Evolutionary conservation across 2,113 vertebrate species (phyloP), one percentile per base, ranked within the genome.

Genomic region (Psilopogon haemacephalus): DNA sequence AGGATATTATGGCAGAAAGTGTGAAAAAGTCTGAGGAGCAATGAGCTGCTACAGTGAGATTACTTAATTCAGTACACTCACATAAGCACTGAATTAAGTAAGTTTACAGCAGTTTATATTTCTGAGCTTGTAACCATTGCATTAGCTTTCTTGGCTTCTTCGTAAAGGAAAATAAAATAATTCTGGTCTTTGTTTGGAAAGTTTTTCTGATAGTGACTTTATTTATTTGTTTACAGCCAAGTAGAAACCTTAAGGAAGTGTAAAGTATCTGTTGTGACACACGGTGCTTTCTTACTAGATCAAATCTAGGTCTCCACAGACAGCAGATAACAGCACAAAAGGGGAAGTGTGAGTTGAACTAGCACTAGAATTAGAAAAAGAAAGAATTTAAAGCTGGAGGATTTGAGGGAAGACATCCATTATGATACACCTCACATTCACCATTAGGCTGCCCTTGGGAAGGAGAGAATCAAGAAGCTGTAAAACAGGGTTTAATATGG

Each of bases 161-260:
- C 78, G 56, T 88, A 84, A 95, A 80, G 63, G 84, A 77, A 85
- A 89, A 58, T n/a, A 93, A 89, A 91, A 89, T 59, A 64, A 63
- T 90, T 78, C 86, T 86, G 44, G 64, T 82, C 84, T 78, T 81
- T 3, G 6, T 52, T 56, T 42, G 69, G 56, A 48, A 96, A 88
- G 85, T 59, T 95, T 90, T 90, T 81, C 82, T 89, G 84, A 91
- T 64, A 44, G 58, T 86, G 59, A 76, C 90, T 95, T 95, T 95
- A 83, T 93, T 96, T 95, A 82, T 92, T 79, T 92, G 93, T 88
- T 94, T 96, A 91, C 83, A 88, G 89, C 69, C 64, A 91, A 94
- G 83, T 7, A 82, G 72, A 84, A 94, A 44, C 69, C 79, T 91
- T 91, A 92, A 89, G 89, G 91, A 95, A 87, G 75, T 93, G 69